These are phyloP conservation scores for Caenorhabditis drosophilae DNA, from an alignment of 2,888 invertebrate species.

Conservation along the genomic window DNA sequence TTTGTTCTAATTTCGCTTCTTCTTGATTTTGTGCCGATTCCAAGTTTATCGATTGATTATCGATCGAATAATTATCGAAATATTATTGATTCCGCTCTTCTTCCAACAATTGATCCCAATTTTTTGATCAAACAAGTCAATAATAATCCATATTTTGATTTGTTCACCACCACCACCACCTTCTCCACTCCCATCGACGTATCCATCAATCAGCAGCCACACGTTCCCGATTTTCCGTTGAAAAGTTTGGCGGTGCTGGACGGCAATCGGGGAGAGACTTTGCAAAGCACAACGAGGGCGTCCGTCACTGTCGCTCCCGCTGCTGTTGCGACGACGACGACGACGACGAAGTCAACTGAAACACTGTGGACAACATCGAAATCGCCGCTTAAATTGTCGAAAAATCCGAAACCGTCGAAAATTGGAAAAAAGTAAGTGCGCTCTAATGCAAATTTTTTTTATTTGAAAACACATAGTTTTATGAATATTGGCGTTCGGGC, in stretches of 20 bases:
- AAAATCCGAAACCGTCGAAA: constrained; percentile 26
- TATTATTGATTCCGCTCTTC: constrained; percentile 11
- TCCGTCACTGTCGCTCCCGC: too few relatives aligned
- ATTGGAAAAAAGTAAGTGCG: background rate
- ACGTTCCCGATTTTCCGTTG: too few relatives aligned
- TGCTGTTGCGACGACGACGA: too few relatives aligned
- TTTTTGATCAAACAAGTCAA: constrained; percentile 14
- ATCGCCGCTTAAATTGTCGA: constrained; percentile 21
- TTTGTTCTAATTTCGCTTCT: too few relatives aligned
- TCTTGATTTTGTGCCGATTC: constrained; percentile 6
- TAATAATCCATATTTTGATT: constrained; percentile 29
- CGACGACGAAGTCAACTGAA: constrained; percentile 14
- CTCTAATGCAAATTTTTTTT: too few relatives aligned
- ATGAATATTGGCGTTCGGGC: too few relatives aligned
- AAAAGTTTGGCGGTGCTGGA: too few relatives aligned
- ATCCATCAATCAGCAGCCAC: too few relatives aligned
- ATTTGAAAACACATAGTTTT: too few relatives aligned
- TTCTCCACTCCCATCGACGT: background rate
- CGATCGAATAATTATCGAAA: constrained; percentile 34
- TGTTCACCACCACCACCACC: constrained; percentile 14
- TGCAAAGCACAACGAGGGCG: too few relatives aligned
- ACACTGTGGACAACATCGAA: constrained; percentile 34
- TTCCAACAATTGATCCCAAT: constrained; percentile 26
- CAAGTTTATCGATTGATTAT: constrained; percentile 12
- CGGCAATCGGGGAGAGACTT: too few relatives aligned